A percentile compares a stretch with the other conserved stretches of the same genome.
These are phyloP conservation scores for Episyrphus balteatus DNA, from an alignment of 1,140 invertebrate genomes.

Conservation along the genomic window DNA sequence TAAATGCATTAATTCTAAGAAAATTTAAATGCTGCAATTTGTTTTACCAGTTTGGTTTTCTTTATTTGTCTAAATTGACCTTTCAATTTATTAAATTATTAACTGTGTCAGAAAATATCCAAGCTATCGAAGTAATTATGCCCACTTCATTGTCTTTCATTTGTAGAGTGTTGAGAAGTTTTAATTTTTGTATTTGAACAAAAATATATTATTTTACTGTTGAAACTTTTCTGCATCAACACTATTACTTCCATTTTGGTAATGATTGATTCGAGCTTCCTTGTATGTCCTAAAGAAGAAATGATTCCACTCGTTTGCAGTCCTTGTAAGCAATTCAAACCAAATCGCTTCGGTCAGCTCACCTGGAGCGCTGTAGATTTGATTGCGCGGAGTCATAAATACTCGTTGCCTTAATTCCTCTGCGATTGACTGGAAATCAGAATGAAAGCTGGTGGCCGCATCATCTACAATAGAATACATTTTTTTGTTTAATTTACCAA, in stretches of 20 bases:
- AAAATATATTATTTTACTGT: no score
- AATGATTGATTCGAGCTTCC: slow-evolving; percentile 8
- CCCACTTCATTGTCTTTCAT: no score
- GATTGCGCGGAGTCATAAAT: slow-evolving; percentile 9
- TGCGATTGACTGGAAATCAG: neutral
- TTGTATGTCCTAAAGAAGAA: slow-evolving; percentile 9
- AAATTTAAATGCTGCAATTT: no score
- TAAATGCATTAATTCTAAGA: no score
- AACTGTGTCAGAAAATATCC: no score
- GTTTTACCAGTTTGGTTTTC: no score
- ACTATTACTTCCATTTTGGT: slow-evolving; percentile 3
- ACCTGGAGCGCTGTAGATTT: slow-evolving; percentile 5
- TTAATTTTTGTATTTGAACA: no score
- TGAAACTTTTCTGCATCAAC: neutral
- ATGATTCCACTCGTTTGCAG: slow-evolving; percentile 4
- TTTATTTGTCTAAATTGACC: no score
- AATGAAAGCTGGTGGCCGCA: neutral
- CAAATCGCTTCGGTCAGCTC: slow-evolving; percentile 9
- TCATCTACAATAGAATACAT: neutral
- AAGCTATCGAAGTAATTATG: no score
- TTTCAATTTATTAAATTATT: no score
- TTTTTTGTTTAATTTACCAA: no score
- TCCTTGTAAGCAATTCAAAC: slow-evolving; percentile 8
- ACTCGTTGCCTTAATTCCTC: slow-evolving; percentile 6
- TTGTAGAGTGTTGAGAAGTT: no score